phyloP scores from a whole-genome alignment of 2,797 vertebrate species.

The Sylvia borin region DNA sequence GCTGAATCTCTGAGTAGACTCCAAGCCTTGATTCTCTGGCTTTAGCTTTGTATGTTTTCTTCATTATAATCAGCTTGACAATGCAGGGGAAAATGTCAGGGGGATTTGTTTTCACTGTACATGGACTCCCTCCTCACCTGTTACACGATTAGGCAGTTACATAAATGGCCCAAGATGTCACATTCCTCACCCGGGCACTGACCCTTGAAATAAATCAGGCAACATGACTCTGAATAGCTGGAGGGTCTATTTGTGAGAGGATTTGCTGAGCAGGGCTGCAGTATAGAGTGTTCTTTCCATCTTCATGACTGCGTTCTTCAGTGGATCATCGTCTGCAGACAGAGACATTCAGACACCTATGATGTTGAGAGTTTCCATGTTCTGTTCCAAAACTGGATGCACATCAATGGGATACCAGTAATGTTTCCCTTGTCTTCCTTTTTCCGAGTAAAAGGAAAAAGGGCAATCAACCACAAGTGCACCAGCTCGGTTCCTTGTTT shows the following conservation, averaged over 20 bases:
- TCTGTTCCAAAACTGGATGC: not conserved
- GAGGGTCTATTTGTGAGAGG: not conserved
- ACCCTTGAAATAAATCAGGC: constrained; percentile 7
- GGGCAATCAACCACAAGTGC: not conserved
- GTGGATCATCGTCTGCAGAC: not conserved
- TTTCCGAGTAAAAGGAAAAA: not conserved
- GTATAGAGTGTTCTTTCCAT: not conserved
- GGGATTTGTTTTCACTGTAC: constrained; percentile 44
- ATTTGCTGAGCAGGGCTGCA: not conserved
- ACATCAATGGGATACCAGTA: not conserved
- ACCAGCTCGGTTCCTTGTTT: not conserved
- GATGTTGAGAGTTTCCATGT: not conserved
- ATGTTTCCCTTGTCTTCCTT: not conserved
- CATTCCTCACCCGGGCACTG: not conserved
- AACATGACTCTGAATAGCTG: not conserved
- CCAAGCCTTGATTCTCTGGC: not conserved
- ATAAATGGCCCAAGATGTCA: constrained; percentile 17
- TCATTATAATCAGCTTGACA: not conserved
- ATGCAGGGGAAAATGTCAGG: not conserved
- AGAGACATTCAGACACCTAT: not conserved
- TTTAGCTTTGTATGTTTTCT: not conserved
- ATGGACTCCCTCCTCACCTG: constrained; percentile 10
- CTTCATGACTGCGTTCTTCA: not conserved
- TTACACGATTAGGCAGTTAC: not conserved
- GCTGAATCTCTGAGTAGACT: not conserved